Percentiles rank a stretch among this genome's conserved stretches.
These are phyloP conservation scores for Xestia sexstrigata DNA, from an alignment of 2,888 invertebrate species.

Conservation along the genomic window DNA sequence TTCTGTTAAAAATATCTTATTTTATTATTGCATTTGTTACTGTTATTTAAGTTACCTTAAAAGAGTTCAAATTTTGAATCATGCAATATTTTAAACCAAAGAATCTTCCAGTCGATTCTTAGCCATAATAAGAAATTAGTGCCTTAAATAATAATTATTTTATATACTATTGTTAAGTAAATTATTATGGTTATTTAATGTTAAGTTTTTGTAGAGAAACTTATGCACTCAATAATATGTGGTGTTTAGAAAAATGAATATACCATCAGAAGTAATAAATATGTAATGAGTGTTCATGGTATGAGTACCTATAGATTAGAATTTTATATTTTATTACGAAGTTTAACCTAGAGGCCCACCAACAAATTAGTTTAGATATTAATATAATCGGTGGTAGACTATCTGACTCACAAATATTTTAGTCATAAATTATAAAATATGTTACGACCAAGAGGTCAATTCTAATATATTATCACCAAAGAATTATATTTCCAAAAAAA, in stretches of 20 bases:
- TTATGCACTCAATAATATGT: constrained; percentile 49
- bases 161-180: constrained; percentile 78
- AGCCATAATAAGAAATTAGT: constrained; percentile 79
- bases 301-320: constrained; percentile 70
- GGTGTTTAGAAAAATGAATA: constrained; percentile 66
- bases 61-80: constrained; percentile 86
- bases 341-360: constrained; percentile 76
- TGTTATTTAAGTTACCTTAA: constrained; percentile 85
- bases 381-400: constrained; percentile 65
- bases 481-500: constrained; percentile 50
- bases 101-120: constrained; percentile 88
- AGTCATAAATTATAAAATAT: constrained; percentile 46
- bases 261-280: constrained; percentile 62
- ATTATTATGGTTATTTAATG: constrained; percentile 77
- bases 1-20: constrained; percentile 77
- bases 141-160: constrained; percentile 77
- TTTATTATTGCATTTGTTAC: constrained; percentile 83
- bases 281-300: constrained; percentile 75
- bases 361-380: constrained; percentile 75
- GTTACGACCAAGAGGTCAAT: constrained; percentile 31
- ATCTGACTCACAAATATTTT: constrained; percentile 57
- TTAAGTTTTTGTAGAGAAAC: constrained; percentile 64
- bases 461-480: constrained; percentile 55
- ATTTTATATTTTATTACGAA: constrained; percentile 70
- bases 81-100: constrained; percentile 86